These are phyloP conservation scores for Datnioides undecimradiatus DNA, from an alignment of 2,113 vertebrate species.

Conservation along the genomic window DNA sequence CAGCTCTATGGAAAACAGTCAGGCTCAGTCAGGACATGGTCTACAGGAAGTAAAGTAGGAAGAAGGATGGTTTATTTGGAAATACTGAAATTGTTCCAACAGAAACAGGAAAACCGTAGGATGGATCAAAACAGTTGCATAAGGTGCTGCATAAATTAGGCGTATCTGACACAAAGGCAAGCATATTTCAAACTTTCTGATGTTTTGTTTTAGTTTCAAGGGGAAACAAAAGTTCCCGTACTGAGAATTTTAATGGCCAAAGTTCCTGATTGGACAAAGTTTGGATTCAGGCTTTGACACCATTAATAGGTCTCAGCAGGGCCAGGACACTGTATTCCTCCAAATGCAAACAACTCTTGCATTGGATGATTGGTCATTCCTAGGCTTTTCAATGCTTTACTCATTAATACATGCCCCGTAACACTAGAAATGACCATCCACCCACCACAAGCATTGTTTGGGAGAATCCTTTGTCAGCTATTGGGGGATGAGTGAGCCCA, in stretches of 20 bases:
- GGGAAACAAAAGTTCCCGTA: neutral
- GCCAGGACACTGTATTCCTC: conserved; percentile 7
- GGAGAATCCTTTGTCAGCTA: conserved; percentile 53
- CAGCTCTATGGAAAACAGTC: too few species aligned
- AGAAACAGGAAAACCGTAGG: neutral
- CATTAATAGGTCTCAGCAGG: conserved; percentile 55
- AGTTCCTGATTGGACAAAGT: conserved; percentile 48
- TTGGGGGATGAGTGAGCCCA: conserved; percentile 52
- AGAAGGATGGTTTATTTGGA: too few species aligned
- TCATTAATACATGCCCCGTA: conserved; percentile 67
- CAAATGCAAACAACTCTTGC: conserved; percentile 29
- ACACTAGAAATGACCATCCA: conserved; percentile 45
- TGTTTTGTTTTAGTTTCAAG: conserved; percentile 17
- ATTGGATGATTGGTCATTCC: conserved; percentile 42
- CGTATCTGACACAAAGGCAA: neutral
- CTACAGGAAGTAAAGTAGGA: too few species aligned
- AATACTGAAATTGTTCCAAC: too few species aligned
- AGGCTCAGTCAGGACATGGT: too few species aligned
- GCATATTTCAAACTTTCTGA: neutral
- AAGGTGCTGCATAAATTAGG: neutral
- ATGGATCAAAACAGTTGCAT: neutral
- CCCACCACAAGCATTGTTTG: conserved; percentile 50
- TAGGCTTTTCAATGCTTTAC: conserved; percentile 19
- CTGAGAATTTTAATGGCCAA: conserved; percentile 44
- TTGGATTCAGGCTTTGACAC: conserved; percentile 32